phyloP scores from a whole-genome alignment of 2,888 invertebrate genomes.

The Luperina testacea region DNA sequence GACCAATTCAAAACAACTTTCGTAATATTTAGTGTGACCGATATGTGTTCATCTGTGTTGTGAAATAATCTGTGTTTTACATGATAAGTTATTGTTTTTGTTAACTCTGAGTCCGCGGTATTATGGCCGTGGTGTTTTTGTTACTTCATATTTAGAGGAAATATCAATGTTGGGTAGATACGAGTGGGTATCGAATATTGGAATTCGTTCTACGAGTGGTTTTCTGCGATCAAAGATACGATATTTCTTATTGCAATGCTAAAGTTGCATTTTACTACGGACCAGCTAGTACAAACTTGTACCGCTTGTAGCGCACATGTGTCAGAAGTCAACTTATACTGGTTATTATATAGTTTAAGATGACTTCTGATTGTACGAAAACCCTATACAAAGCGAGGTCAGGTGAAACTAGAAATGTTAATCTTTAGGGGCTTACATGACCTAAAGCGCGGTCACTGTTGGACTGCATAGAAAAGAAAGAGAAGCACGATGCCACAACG shows the following conservation, averaged over 20 bases:
- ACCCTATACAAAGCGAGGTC: too few species aligned
- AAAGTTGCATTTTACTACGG: neutral
- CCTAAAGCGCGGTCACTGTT: too few species aligned
- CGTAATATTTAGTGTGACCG: conserved; percentile 57
- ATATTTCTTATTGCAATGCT: neutral
- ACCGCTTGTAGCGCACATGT: neutral
- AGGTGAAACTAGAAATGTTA: too few species aligned
- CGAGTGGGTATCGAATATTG: neutral
- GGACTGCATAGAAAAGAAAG: too few species aligned
- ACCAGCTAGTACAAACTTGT: neutral
- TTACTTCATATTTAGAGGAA: conserved; percentile 2
- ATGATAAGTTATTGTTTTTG: conserved; percentile 50
- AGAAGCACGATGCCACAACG: too few species aligned
- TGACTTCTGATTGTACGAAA: too few species aligned
- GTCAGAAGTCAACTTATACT: too few species aligned
- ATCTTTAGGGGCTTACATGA: too few species aligned
- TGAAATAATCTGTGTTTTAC: conserved; percentile 44
- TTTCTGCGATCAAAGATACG: neutral
- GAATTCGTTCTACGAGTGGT: neutral
- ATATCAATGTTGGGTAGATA: neutral
- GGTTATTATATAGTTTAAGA: too few species aligned
- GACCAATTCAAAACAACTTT: conserved; percentile 62
- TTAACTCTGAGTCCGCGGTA: conserved; percentile 13
- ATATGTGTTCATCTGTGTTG: conserved; percentile 56
- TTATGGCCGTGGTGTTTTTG: conserved; percentile 14